These are phyloP conservation scores for Caenorhabditis panamensis DNA, from an alignment of 2,888 invertebrate genomes.

Conservation along the genomic window DNA sequence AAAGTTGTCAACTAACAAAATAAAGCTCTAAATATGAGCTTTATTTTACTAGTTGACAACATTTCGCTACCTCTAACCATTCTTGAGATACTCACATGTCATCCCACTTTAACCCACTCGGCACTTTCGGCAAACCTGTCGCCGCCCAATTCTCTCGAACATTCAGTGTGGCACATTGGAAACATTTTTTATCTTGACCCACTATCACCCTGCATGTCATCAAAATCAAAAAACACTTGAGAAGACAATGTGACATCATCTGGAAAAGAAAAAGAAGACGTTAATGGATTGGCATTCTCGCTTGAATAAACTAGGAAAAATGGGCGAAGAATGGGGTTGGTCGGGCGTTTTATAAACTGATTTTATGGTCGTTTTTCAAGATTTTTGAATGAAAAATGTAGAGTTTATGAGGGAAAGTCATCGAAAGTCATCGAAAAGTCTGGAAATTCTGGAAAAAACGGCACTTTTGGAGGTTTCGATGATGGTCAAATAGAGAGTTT, in stretches of 20 bases:
- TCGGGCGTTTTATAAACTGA: constrained; percentile 36
- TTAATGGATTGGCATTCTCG: background rate
- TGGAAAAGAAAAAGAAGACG: constrained; percentile 8
- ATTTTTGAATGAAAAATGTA: no score
- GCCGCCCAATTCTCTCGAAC: constrained; percentile 58
- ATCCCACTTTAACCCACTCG: constrained; percentile 25
- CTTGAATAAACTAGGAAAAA: background rate
- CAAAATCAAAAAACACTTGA: background rate
- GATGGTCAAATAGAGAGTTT: no score
- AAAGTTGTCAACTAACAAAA: background rate
- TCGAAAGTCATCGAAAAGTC: background rate
- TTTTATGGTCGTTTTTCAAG: background rate
- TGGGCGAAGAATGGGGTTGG: constrained; percentile 5
- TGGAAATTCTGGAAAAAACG: background rate
- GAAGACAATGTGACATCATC: constrained; percentile 2
- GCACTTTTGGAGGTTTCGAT: no score
- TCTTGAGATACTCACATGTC: constrained; percentile 11
- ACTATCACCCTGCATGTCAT: constrained; percentile 9
- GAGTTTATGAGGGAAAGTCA: no score
- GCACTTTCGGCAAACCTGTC: constrained; percentile 51
- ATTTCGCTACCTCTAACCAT: background rate
- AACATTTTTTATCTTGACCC: constrained; percentile 31
- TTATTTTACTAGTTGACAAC: background rate
- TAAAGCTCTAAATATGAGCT: no score
- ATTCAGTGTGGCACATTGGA: constrained; percentile 54